A percentile compares a stretch with the other conserved stretches of the same genome.
These are phyloP conservation scores for Drosophila ohnishii DNA, from an alignment of 1,140 invertebrate species.

Conservation along the genomic window DNA sequence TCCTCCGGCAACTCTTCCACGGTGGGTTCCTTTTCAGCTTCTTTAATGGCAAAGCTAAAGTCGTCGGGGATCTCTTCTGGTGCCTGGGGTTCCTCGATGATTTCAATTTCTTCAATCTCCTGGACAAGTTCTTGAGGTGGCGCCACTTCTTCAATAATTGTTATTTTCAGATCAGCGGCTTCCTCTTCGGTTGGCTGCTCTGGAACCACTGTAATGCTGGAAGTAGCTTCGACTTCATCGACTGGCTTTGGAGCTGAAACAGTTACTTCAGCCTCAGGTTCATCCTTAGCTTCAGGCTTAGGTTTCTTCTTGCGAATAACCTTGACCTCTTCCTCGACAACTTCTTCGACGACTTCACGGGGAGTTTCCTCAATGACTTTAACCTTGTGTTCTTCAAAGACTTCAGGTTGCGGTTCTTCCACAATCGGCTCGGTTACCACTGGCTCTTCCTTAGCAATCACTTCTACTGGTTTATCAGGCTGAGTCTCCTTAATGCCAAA, in stretches of 20 bases:
- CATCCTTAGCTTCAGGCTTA: constrained; percentile 56
- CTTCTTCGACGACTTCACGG: constrained; percentile 64
- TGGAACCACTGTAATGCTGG: constrained; percentile 67
- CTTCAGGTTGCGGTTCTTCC: constrained; percentile 53
- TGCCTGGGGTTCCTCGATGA: constrained; percentile 41
- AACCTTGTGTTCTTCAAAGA: constrained; percentile 64
- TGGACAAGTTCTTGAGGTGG: constrained; percentile 64
- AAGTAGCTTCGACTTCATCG: constrained; percentile 62
- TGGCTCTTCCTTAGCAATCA: constrained; percentile 17
- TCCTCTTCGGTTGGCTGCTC: constrained; percentile 72
- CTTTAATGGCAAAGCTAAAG: constrained; percentile 58
- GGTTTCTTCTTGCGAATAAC: constrained; percentile 73
- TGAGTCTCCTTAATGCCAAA: constrained; percentile 59
- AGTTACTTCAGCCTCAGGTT: constrained; percentile 63
- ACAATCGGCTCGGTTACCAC: constrained; percentile 33
- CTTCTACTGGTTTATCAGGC: constrained; percentile 43
- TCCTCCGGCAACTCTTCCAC: constrained; percentile 70
- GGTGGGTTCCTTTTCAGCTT: constrained; percentile 56
- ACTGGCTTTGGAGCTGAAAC: constrained; percentile 51
- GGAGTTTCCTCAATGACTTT: constrained; percentile 71
- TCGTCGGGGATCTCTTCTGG: constrained; percentile 49
- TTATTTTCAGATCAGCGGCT: constrained; percentile 71
- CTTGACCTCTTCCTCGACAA: constrained; percentile 62
- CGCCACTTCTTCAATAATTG: constrained; percentile 60
- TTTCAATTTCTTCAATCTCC: constrained; percentile 68